Evolutionary conservation across 2,113 vertebrate genomes (phyloP), one percentile per base, ranked within the genome.

Genomic region (Podarcis cretensis): DNA sequence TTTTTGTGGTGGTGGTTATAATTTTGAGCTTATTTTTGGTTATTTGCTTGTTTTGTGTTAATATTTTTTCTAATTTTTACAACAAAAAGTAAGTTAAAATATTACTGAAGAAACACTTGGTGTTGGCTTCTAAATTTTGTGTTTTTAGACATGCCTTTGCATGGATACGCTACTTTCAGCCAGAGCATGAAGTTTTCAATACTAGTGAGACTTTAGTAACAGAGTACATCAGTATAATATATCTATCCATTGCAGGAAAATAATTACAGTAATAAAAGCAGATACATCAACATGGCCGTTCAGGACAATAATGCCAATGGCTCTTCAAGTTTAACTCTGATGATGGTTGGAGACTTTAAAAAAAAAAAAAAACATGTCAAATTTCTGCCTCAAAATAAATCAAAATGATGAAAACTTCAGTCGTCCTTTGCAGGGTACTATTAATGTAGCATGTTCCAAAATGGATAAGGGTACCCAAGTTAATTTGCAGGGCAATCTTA

Each of bases 1-100:
- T 91, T 92, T 85, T 92, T 78, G 76, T 0, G 12, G 25, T 81
- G 89, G 21, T 91, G 92, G 43, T 92, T 88, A 92, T 75, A 92
- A 92, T 54, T 57, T 63, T 92, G 66, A 92, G 81, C 69, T 89
- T 83, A 91, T 90, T 93, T 54, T n/a, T 65, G 83, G 57, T 65
- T 73, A 40, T 87, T 89, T 48, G 87, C 10, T 37, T 7, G 89
- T 2, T 86, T 43, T 73, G 25, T 71, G 14, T 30, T 84, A 69
- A 68, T 82, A 74, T 2, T 86, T 1, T 86, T 23, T 87, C 81
- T 63, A 18, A 63, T 13, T 73, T 65, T n/a, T 54, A 57, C 54
- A 65, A 73, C 20, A 83, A 1, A 66, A 63, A 87, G 82, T 40
- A 86, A 86, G 57, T 9, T 5, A 71, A 80, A 35, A 65, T 54